Base-by-base conservation (phyloP, 1,140 invertebrate genomes). In the Papilio machaon region DNA sequence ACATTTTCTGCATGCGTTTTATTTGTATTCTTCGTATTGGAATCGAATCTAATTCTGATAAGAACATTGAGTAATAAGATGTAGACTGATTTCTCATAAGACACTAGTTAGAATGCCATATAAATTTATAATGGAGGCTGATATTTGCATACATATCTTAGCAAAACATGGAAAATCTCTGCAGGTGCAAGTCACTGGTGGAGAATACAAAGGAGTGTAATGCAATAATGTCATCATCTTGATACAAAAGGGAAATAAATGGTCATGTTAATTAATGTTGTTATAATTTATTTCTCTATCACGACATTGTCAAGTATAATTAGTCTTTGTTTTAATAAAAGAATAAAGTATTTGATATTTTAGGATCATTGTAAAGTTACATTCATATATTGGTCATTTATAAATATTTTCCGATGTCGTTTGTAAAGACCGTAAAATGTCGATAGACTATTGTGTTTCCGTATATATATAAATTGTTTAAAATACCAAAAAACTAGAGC, bases 101-200 rank as follows among this genome's bases (percentile, higher is more conserved):
- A 79, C 77, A 64, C 54, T 79, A 38, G 77, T 79, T 79, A 67
- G 77, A 79, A 79, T 79, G 30, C 77, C 77, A 67, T 79, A 79
- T 79, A 79, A 67, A 79, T 64, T 64, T 79, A 79, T 79, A 79
- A 79, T 64, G 77, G 19, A 67, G 35, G 38, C 58, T 79, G 58
- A 13, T 23, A 79, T 79, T 79, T 79, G 58, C 77, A 79, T 79
- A 79, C 13, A 70, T 64, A 79, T 79, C 77, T 79, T 46, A 46
- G 77, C 43, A 79, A 79, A 79, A 79, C 77, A 79, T 67, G 77
- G 77, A 79, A 79, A 79, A 79, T 79, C 77, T 64, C 23, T 79
- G 77, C 77, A 79, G 77, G 58, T 79, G 77, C 77, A 79, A 43
- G 77, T 43, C 43, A 67, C 77, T 13, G 30, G 54, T 46, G 43